A percentile compares a stretch with the other conserved stretches of the same genome.
Evolutionary conservation across 2,888 invertebrate species (phyloP).

Genomic region (Sisyra terminalis): DNA sequence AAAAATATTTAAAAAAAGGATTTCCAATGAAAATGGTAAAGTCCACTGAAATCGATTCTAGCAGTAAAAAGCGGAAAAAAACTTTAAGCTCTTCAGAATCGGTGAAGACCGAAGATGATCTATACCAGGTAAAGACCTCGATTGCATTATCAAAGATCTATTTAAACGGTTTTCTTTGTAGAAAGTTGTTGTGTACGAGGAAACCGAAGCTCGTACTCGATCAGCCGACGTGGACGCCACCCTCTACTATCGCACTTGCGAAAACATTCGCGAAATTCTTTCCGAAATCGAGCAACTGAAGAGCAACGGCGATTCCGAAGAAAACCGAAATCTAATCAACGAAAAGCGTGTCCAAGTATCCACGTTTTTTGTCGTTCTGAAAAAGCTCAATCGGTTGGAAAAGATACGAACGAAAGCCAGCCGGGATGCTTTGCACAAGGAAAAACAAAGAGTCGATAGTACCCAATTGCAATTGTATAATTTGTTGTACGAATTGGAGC

Average conservation of each 20-base stretch:
- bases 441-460: slow-evolving; percentile 78
- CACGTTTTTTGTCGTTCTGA: slow-evolving; percentile 62
- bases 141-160: slow-evolving; percentile 1
- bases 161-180: too few relatives aligned
- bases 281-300: slow-evolving; percentile 52
- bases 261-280: slow-evolving; percentile 50
- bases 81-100: slow-evolving; percentile 23
- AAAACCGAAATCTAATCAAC: slow-evolving; percentile 37
- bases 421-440: slow-evolving; percentile 62
- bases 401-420: slow-evolving; percentile 74
- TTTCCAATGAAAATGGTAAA: slow-evolving; percentile 26
- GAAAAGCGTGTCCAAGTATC: slow-evolving; percentile 56
- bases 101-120: slow-evolving; percentile 33
- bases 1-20: too few relatives aligned
- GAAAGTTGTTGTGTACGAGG: slow-evolving; percentile 57
- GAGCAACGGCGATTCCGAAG: slow-evolving; percentile 31
- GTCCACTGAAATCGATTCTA: slow-evolving; percentile 31
- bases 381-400: slow-evolving; percentile 79
- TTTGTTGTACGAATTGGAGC: slow-evolving; percentile 83
- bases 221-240: slow-evolving; percentile 49
- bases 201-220: slow-evolving; percentile 49
- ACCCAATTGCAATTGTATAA: slow-evolving; percentile 85
- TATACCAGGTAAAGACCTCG: slow-evolving; percentile 37
- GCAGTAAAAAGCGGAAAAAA: slow-evolving; percentile 39
- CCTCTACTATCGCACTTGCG: slow-evolving; percentile 50